phyloP scores from a whole-genome alignment of 2,797 vertebrate species.

The Fringilla coelebs region DNA sequence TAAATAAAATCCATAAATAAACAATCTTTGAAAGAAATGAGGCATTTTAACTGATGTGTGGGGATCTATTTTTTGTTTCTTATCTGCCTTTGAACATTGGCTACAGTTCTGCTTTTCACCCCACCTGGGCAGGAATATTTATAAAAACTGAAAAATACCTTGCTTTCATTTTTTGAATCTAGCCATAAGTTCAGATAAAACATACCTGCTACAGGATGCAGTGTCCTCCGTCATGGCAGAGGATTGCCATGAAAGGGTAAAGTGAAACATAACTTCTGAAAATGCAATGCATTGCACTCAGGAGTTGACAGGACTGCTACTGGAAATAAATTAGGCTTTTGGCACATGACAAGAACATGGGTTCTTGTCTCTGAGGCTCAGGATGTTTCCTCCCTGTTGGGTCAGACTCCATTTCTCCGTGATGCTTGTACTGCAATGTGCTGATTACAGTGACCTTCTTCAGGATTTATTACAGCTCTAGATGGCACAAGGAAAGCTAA shows the following conservation, averaged over 20 bases:
- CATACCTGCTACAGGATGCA: background rate
- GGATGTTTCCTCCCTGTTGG: background rate
- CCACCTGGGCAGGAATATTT: background rate
- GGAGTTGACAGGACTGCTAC: background rate
- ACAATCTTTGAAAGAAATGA: background rate
- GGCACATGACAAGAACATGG: background rate
- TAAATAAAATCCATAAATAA: background rate
- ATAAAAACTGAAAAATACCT: background rate
- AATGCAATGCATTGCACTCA: background rate
- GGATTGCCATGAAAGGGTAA: background rate
- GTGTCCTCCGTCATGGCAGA: background rate
- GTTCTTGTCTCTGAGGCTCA: background rate
- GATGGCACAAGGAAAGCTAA: background rate
- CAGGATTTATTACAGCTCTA: background rate
- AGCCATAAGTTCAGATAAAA: background rate
- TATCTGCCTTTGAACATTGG: background rate
- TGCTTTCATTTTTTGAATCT: background rate
- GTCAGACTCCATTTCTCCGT: background rate
- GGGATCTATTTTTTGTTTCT: background rate
- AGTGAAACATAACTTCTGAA: background rate
- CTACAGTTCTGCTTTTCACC: background rate
- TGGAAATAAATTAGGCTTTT: background rate
- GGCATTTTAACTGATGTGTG: background rate
- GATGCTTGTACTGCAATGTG: background rate
- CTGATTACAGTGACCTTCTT: constrained; percentile 1